Evolutionary conservation across 1,140 invertebrate genomes (phyloP).

Genomic region (Papilio dardanus): DNA sequence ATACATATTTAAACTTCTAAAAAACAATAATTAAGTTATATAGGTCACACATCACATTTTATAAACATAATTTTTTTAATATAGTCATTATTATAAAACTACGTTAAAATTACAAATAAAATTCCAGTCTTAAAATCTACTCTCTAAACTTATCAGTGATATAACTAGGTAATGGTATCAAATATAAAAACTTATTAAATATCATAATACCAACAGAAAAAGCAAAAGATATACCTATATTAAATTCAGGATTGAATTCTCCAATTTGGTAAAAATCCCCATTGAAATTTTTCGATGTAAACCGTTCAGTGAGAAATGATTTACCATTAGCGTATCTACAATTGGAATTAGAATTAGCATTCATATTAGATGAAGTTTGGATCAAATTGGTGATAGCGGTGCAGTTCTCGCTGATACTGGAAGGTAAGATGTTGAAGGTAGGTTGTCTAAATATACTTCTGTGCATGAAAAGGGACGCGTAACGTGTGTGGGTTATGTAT

Average conservation of each 20-base stretch:
- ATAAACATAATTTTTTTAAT: not conserved
- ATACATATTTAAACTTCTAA: not conserved
- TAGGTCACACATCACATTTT: too few species aligned
- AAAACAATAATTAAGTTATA: too few species aligned
- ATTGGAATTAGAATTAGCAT: constrained; percentile 81
- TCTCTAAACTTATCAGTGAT: constrained; percentile 94
- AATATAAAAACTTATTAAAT: constrained; percentile 92
- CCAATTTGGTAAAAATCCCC: constrained; percentile 84
- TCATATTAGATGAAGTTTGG: constrained; percentile 76
- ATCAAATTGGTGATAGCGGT: constrained; percentile 79
- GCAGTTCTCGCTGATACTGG: constrained; percentile 81
- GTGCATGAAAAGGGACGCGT: constrained; percentile 88
- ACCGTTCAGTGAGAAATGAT: constrained; percentile 88
- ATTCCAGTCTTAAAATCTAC: constrained; percentile 41
- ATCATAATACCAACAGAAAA: constrained; percentile 91
- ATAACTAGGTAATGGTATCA: constrained; percentile 92
- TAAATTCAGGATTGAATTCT: constrained; percentile 87
- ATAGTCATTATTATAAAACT: not conserved
- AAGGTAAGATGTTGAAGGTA: constrained; percentile 79
- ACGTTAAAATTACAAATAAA: not conserved
- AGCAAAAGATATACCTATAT: constrained; percentile 92
- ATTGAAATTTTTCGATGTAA: constrained; percentile 83
- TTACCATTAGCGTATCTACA: constrained; percentile 89
- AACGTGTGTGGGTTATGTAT: constrained; percentile 89
- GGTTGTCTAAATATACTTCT: constrained; percentile 85